Evolutionary conservation across 1,140 invertebrate species (phyloP).

Genomic region (Aethina tumida): DNA sequence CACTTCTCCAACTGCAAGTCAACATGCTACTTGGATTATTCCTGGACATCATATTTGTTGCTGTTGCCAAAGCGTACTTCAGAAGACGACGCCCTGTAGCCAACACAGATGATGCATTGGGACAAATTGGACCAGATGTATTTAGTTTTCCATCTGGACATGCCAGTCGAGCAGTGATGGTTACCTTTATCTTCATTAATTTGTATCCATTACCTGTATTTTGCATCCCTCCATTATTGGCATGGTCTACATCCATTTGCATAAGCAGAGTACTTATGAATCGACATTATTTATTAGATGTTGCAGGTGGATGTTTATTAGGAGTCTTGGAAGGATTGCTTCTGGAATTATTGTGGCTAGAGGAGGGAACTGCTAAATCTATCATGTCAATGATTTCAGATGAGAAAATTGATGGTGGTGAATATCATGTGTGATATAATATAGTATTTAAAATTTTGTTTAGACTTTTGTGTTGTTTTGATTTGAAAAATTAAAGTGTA

Average conservation of each 20-base stretch:
- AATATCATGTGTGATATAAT: conserved; percentile 41
- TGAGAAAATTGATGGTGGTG: conserved; percentile 45
- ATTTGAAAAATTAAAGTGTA: too few relatives aligned
- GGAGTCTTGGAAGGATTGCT: conserved; percentile 66
- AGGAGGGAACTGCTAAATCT: conserved; percentile 38
- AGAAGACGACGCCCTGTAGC: conserved; percentile 63
- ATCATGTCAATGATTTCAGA: conserved; percentile 44
- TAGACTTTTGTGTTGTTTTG: too few relatives aligned
- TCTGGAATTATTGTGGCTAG: conserved; percentile 58
- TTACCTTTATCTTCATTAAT: conserved; percentile 60
- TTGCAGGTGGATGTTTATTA: conserved; percentile 61
- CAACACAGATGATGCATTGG: conserved; percentile 52
- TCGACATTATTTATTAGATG: conserved; percentile 82
- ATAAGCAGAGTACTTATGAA: conserved; percentile 70
- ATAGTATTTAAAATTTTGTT: too few relatives aligned
- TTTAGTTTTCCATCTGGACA: conserved; percentile 97
- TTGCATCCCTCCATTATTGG: conserved; percentile 50
- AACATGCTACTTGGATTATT: conserved; percentile 78
- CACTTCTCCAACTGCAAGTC: conserved; percentile 66
- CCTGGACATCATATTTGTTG: conserved; percentile 76
- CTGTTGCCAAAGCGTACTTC: conserved; percentile 68
- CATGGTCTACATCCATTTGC: conserved; percentile 66
- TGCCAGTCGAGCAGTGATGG: conserved; percentile 71
- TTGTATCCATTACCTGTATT: conserved; percentile 51
- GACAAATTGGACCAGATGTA: conserved; percentile 62